Evolutionary conservation across 2,888 invertebrate genomes (phyloP), one percentile per base, ranked within the genome.

Genomic region (Odontomyia ornata): DNA sequence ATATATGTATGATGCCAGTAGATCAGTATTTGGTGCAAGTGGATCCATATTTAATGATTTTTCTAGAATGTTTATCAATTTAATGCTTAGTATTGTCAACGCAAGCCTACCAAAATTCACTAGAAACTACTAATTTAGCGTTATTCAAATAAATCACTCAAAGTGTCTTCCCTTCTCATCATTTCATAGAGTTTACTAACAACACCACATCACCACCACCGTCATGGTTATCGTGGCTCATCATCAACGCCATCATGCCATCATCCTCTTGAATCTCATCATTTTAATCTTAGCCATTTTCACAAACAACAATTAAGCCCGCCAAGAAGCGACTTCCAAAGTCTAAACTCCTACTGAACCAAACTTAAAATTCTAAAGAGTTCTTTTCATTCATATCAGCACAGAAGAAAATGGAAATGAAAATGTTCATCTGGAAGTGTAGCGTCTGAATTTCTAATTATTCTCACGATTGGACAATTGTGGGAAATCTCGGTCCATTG

Each of bases 381-480:
- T 21, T 43, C 36, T 15, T 65, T 15, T 15, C 30, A 69, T 69
- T 69, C 47, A 69, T 69, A 69, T 69, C 46, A 69, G 30, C 21
- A n/a, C 13, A 18, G 69, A 18, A 46, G 52, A 36, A 69, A 69
- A 73, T 73, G 36, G 18, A 73, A 73, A 73, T 73, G 27, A 60
- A 57, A 73, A 73, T 56, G 72, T 72, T 72, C 25, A 72, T 46
- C 47, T 69, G 18, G 25, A 46, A 69, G 47, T 21, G 25, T 57
- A 72, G 57, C 60, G 73, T 73, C 73, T 77, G 69, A 77, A 75
- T 77, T 57, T 67, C 69, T 77, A 77, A 77, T 77, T 77, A 77
- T 77, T 75, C 77, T 69, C 77, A 64, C 46, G 69, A 57, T 57
- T 5, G 75, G 71, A 77, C 77, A 77, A 77, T 77, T 75, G 75